phyloP scores from a whole-genome alignment of 2,888 invertebrate genomes.

The Odontothrips loti region DNA sequence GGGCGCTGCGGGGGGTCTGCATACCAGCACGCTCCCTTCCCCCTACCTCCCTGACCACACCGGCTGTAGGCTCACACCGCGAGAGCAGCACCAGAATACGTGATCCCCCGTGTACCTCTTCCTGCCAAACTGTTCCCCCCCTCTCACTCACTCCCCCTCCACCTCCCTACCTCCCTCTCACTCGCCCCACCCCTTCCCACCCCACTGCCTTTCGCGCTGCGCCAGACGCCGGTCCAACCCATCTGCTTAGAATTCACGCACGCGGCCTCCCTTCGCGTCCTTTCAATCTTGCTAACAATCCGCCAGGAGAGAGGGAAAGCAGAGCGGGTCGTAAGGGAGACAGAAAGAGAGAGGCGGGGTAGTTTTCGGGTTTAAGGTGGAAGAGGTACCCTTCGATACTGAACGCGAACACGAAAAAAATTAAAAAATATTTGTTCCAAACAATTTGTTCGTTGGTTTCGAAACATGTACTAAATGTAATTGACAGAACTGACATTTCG shows the following conservation, averaged over 20 bases:
- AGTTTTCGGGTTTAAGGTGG: no score
- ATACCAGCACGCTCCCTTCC: background rate
- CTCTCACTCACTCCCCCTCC: no score
- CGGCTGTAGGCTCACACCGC: background rate
- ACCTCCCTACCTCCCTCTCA: background rate
- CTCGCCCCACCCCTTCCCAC: background rate
- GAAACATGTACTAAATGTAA: no score
- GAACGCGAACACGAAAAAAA: no score
- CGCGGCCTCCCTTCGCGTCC: background rate
- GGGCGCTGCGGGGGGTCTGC: background rate
- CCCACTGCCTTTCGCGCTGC: background rate
- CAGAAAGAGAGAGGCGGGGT: background rate
- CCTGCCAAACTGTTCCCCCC: background rate
- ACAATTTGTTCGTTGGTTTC: no score
- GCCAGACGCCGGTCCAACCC: background rate
- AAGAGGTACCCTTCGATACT: no score
- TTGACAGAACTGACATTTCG: no score
- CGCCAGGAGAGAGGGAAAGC: background rate
- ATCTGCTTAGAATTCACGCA: background rate
- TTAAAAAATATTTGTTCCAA: no score
- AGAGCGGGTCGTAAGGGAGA: background rate
- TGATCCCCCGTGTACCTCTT: background rate
- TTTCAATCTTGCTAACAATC: slow-evolving; percentile 1
- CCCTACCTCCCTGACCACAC: no score
- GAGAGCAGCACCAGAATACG: background rate